phyloP scores from a whole-genome alignment of 2,797 vertebrate species.

The Brachymystax lenok region DNA sequence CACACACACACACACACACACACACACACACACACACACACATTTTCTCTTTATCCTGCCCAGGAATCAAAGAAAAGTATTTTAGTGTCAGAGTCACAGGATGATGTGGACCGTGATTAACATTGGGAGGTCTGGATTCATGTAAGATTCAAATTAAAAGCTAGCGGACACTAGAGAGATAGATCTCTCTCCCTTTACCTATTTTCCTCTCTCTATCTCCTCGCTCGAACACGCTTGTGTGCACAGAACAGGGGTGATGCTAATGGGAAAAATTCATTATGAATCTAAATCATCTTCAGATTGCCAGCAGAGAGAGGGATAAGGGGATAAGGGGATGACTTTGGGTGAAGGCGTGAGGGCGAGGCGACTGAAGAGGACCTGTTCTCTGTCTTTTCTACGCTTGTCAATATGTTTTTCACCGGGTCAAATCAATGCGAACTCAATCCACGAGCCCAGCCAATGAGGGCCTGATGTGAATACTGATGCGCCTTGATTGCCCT shows the following conservation, averaged over 20 bases:
- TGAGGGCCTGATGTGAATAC: constrained; percentile 49
- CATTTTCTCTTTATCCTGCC: neutral
- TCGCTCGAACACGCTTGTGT: constrained; percentile 35
- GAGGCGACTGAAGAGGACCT: constrained; percentile 21
- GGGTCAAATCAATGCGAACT: constrained; percentile 59
- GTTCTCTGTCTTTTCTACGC: constrained; percentile 23
- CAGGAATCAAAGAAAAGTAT: neutral
- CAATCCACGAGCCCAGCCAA: constrained; percentile 38
- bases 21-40: neutral
- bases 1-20: neutral
- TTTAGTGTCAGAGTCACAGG: neutral
- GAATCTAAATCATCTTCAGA: constrained; percentile 40
- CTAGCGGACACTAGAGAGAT: neutral
- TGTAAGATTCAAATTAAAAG: neutral
- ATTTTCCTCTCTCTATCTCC: neutral
- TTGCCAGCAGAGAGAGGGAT: constrained; percentile 8
- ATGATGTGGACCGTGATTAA: neutral
- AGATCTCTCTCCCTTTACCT: neutral
- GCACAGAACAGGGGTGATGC: constrained; percentile 28
- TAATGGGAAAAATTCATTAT: constrained; percentile 26
- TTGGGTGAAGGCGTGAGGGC: constrained; percentile 25
- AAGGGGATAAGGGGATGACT: constrained; percentile 20
- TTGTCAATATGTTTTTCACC: constrained; percentile 52
- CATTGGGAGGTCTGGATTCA: neutral
- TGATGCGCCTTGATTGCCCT: constrained; percentile 12